Percentiles rank a stretch among this genome's conserved stretches.
Evolutionary conservation across 2,113 vertebrate genomes (phyloP).

Genomic region (Cercopithecus mona): DNA sequence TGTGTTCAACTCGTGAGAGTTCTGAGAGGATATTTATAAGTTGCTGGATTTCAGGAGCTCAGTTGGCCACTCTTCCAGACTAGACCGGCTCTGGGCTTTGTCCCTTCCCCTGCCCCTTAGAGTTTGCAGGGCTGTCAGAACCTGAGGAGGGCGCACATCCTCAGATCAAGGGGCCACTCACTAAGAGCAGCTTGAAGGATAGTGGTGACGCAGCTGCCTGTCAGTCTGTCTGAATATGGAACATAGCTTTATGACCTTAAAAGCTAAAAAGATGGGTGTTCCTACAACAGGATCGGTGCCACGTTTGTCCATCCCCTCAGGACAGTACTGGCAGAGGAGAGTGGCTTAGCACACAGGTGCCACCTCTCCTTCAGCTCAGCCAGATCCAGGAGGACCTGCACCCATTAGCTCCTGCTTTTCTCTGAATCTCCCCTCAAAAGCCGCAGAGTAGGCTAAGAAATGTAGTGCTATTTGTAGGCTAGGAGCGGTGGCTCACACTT

Average conservation of each 20-base stretch:
- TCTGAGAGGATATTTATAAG: fast-evolving
- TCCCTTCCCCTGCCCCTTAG: not conserved
- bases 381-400: fast-evolving
- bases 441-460: not conserved
- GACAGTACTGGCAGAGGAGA: not conserved
- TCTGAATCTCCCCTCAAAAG: fast-evolving
- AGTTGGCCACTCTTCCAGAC: fast-evolving
- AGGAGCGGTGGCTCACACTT: too few relatives aligned
- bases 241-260: too few relatives aligned
- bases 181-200: not conserved
- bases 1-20: fast-evolving
- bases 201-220: not conserved
- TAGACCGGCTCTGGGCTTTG: not conserved
- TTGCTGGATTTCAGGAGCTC: not conserved
- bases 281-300: fast-evolving
- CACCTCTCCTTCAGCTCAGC: fast-evolving
- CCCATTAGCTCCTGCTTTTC: fast-evolving
- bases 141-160: not conserved
- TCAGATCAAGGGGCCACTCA: fast-evolving
- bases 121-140: not conserved
- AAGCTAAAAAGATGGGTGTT: fast-evolving
- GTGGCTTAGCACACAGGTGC: not conserved
- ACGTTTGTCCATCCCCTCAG: fast-evolving
- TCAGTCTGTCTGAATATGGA: not conserved
- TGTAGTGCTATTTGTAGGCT: fast-evolving